Evolutionary conservation across 2,888 invertebrate species (phyloP), one percentile per base, ranked within the genome.

Genomic region (Trypoxylon attenuatum): DNA sequence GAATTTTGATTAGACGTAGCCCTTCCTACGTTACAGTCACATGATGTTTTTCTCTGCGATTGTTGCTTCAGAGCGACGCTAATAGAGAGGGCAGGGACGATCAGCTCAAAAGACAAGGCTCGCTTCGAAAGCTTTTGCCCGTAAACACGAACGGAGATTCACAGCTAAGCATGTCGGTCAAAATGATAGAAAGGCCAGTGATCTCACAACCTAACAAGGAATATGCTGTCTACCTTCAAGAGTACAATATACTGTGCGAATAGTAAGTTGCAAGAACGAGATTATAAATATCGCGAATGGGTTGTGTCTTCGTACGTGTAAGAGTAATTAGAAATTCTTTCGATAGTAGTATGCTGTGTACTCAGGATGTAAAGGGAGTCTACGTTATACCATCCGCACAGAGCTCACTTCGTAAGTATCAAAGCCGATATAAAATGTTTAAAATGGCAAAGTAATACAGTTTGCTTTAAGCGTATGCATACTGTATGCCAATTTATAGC

Each of bases 361-460:
- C 93, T 51, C 95, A 97, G 88, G 94, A 94, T 85, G 88, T 96
- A 73, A 93, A 93, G 80, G 97, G 97, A 49, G 91, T 97, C 61
- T 98, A 97, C 88, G 95, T 97, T 15, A 95, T 98, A 87, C 98
- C 98, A 58, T 96, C 97, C 45, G 93, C 93, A 82, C 92, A 93
- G 81, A 94, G 92, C 83, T 93, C 94, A 51, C 91, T 95, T 81
- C 83, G 96, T 96, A 90, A 92, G 92, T 91, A 77, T 68, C 33
- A 16, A 1, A 4, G 33, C 10, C 27, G 18, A 0, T 29, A 18
- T 6, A 29, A 18, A 29, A 18, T 18, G 45, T 33, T 13, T 13
- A 10, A 33, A 33, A 33, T 33, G n/a, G 10, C 33, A 8, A 33
- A 13, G 18, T 29, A 38, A n/a, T 33, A 15, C 13, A 23, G 13